Evolutionary conservation across 2,888 invertebrate species (phyloP).

Genomic region (Bellardia bayeri): DNA sequence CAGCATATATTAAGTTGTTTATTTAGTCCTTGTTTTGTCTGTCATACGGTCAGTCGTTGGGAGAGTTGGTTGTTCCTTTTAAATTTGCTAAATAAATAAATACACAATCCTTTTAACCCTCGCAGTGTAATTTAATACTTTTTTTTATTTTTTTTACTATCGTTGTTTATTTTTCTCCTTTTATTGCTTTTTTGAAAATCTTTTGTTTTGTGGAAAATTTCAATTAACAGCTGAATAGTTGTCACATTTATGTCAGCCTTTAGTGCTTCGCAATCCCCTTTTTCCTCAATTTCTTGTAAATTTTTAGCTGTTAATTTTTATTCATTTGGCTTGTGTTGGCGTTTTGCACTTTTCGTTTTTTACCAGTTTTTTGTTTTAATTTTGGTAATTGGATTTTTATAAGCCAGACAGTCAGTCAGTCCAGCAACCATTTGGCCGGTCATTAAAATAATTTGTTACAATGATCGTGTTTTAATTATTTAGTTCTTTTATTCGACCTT

Average conservation of each 20-base stretch:
- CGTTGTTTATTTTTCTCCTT: neutral
- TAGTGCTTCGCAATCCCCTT: neutral
- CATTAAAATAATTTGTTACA: slow-evolving; percentile 6
- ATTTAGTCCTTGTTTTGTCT: neutral
- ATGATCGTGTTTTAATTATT: neutral
- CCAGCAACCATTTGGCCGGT: neutral
- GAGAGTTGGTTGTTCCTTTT: neutral
- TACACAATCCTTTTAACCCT: slow-evolving; percentile 11
- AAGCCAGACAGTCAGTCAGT: neutral
- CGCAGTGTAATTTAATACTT: neutral
- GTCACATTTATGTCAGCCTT: neutral
- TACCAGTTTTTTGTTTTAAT: neutral
- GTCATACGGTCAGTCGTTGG: neutral
- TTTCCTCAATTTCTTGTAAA: neutral
- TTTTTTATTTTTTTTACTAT: neutral
- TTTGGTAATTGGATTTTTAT: slow-evolving; percentile 3
- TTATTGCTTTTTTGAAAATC: neutral
- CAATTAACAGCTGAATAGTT: slow-evolving; percentile 35
- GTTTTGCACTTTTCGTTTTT: neutral
- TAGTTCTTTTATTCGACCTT: no score
- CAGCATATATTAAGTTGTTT: neutral
- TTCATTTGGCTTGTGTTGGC: neutral
- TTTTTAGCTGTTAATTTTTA: neutral
- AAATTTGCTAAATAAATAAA: neutral
- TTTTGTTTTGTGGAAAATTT: slow-evolving; percentile 7